A percentile compares a stretch with the other conserved stretches of the same genome.
Conservation (phyloP, 1,140 invertebrate genomes). For the Drosophila sechellia region DNA sequence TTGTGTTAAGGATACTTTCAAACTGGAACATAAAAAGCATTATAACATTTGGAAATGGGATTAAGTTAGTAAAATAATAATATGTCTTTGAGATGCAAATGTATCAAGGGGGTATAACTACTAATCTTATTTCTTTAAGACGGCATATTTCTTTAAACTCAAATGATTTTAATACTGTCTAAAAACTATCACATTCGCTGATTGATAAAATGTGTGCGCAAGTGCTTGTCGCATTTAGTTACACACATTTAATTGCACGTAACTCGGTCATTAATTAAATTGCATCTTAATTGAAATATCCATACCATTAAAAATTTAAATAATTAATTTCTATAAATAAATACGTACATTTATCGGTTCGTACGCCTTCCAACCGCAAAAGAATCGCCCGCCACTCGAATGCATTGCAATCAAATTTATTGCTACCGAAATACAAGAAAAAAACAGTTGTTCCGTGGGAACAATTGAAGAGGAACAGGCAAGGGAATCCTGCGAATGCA, state of each 20-base stretch:
- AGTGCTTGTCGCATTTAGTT: conserved; percentile 3
- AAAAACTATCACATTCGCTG: not conserved
- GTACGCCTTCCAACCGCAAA: conserved; percentile 19
- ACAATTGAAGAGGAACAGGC: conserved; percentile 39
- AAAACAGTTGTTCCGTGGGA: conserved; percentile 15
- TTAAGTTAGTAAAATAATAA: not conserved
- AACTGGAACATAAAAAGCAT: not conserved
- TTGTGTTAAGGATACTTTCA: not conserved
- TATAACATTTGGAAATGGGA: not conserved
- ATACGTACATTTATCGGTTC: conserved; percentile 25
- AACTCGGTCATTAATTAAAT: conserved; percentile 18
- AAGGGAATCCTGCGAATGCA: conserved; percentile 38
- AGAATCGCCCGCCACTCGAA: conserved; percentile 51
- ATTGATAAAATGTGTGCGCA: not conserved
- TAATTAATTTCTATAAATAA: conserved; percentile 35
- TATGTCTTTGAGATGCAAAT: too few species aligned
- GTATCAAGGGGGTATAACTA: too few species aligned
- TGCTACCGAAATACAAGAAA: conserved; percentile 38
- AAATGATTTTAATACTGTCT: too few species aligned
- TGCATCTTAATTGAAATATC: conserved; percentile 36
- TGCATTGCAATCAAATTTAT: conserved; percentile 69
- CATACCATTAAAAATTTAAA: conserved; percentile 36
- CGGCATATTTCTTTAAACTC: not conserved
- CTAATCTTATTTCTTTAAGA: too few species aligned
- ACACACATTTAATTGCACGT: conserved; percentile 8